These are phyloP conservation scores for Melipona quadrifasciata DNA, from an alignment of 1,140 invertebrate genomes.

Conservation along the genomic window DNA sequence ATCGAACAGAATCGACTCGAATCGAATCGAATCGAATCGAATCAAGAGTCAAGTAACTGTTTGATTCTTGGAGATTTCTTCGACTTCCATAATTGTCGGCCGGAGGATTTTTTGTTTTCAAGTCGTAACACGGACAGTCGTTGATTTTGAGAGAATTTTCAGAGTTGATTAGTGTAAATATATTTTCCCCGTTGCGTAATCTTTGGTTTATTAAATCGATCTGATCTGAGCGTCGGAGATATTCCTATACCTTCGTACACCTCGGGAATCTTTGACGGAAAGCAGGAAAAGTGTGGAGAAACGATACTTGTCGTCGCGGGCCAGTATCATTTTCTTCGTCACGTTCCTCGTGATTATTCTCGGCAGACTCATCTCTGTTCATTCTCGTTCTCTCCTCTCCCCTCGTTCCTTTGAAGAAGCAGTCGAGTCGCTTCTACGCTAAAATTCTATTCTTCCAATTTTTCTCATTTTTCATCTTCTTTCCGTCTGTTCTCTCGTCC, in stretches of 20 bases:
- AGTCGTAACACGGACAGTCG: neutral
- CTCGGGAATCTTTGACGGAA: neutral
- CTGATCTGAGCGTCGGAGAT: neutral
- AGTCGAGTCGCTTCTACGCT: neutral
- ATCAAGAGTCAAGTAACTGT: neutral
- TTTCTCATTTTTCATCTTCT: neutral
- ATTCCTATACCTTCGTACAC: neutral
- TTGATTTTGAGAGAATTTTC: neutral
- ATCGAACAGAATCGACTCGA: too few relatives aligned
- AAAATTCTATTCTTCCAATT: too few relatives aligned
- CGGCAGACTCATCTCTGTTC: neutral
- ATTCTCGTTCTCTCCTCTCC: neutral
- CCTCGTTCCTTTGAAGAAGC: too few relatives aligned
- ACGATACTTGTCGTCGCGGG: neutral
- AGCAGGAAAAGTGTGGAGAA: neutral
- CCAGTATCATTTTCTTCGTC: slow-evolving; percentile 7
- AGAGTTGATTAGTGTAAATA: neutral
- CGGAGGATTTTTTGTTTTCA: neutral
- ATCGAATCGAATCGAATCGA: too few relatives aligned
- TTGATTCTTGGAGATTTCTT: neutral
- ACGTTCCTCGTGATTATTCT: neutral
- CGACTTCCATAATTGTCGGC: neutral
- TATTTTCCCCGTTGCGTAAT: neutral
- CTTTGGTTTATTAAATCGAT: too few relatives aligned
- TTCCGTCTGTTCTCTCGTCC: too few relatives aligned